A percentile compares a stretch with the other conserved stretches of the same genome.
Conservation (phyloP, 1,140 invertebrate genomes). For the Megathymus violae region DNA sequence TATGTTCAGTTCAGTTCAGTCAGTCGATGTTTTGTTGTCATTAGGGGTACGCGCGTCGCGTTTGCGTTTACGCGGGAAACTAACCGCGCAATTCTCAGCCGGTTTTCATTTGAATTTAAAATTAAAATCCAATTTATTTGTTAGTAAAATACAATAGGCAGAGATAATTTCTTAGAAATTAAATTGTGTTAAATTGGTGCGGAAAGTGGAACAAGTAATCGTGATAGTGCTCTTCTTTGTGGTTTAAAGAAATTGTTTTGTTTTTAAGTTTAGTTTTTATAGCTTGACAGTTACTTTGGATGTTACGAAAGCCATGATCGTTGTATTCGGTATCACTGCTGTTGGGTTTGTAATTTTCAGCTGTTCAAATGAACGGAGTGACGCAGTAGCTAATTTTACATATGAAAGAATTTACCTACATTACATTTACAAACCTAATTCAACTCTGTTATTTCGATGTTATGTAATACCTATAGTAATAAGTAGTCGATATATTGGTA, state of each 20-base stretch:
- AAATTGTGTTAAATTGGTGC: slow-evolving; percentile 11
- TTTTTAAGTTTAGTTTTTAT: slow-evolving; percentile 10
- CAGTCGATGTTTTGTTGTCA: slow-evolving; percentile 34
- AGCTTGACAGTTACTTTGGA: background rate
- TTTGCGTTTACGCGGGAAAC: slow-evolving; percentile 45
- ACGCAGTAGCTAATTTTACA: slow-evolving; percentile 43
- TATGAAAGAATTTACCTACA: slow-evolving; percentile 49
- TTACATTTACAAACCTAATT: background rate
- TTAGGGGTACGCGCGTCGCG: slow-evolving; percentile 36
- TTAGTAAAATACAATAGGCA: background rate
- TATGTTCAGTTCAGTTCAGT: background rate
- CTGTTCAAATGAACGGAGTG: slow-evolving; percentile 44
- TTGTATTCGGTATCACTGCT: slow-evolving; percentile 40
- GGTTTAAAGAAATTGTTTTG: slow-evolving; percentile 2
- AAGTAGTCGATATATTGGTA: too few relatives aligned
- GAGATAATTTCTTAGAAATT: background rate
- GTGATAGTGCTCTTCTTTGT: slow-evolving; percentile 24
- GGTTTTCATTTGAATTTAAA: background rate
- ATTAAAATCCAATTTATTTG: background rate
- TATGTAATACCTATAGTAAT: slow-evolving; percentile 30
- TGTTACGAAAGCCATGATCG: slow-evolving; percentile 51
- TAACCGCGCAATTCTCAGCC: background rate
- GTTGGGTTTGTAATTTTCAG: slow-evolving; percentile 48
- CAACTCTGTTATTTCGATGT: slow-evolving; percentile 16
- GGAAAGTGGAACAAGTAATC: slow-evolving; percentile 5